Evolutionary conservation across 1,140 invertebrate genomes (phyloP), one percentile per base, ranked within the genome.

Genomic region (Cotesia vestalis): DNA sequence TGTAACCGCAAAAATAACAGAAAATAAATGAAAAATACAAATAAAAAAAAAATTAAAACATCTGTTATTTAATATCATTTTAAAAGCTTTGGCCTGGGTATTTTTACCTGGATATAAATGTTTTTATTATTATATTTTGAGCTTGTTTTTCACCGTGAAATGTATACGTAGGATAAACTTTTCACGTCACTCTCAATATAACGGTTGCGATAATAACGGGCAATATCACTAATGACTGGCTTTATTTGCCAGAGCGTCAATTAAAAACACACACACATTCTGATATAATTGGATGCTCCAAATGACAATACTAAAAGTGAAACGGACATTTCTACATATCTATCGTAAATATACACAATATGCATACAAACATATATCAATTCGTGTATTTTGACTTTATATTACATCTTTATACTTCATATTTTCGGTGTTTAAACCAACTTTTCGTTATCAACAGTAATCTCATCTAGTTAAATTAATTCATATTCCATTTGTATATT

Each of bases 151-250:
- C 9, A 27, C 27, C 9, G 20, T 9, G 57, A 59, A 27, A 59
- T 20, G 20, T 20, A 59, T 59, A 46, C 40, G 5, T 11, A 46
- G 60, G 36, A 36, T 62, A 38, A 62, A 62, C 14, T 62, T 17
- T 62, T 62, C 60, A 62, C 12, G 27, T 12, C 35, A 62, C 60
- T 36, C 57, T 62, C 35, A 27, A 60, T 36, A 71, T 38, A 71
- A 71, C 51, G 61, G 51, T 71, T 71, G 60, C 46, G 12, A 60
- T 64, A 55, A 71, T 71, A 71, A 71, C 61, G 34, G 60, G 69
- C 69, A 71, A 71, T 71, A 71, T 63, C 69, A 27, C 60, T 71
- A 71, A 71, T 71, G 69, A 60, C 59, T 53, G 38, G 60, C 59
- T n/a, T 63, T 71, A 71, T 71, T 71, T 63, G 61, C 40, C 9